Evolutionary conservation across 2,888 invertebrate species (phyloP).

Genomic region (Syritta pipiens): DNA sequence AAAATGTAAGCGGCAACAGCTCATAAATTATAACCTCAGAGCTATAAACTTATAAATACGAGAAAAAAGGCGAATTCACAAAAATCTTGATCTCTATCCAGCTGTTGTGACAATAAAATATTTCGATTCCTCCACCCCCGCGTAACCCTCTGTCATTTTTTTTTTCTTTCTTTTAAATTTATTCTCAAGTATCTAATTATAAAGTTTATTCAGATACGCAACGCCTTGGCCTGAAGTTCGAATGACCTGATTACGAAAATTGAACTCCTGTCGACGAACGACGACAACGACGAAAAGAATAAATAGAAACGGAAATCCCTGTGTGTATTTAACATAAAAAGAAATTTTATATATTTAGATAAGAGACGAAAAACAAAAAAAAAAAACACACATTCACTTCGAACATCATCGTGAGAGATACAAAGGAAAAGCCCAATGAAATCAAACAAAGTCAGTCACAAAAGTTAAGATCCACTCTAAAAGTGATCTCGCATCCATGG

Average conservation of each 20-base stretch:
- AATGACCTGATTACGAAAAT: slow-evolving; percentile 74
- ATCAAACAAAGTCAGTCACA: slow-evolving; percentile 66
- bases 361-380: too few species aligned
- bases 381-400: slow-evolving; percentile 55
- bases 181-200: slow-evolving; percentile 26
- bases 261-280: slow-evolving; percentile 64
- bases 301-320: slow-evolving; percentile 60
- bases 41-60: slow-evolving; percentile 46
- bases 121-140: slow-evolving; percentile 1
- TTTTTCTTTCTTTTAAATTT: not conserved
- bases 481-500: slow-evolving; percentile 56
- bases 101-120: slow-evolving; percentile 46
- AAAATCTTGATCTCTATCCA: slow-evolving; percentile 29
- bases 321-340: slow-evolving; percentile 28
- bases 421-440: slow-evolving; percentile 52
- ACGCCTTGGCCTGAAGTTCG: slow-evolving; percentile 73
- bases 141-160: too few species aligned
- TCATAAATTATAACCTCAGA: slow-evolving; percentile 37
- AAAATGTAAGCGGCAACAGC: slow-evolving; percentile 16
- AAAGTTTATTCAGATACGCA: slow-evolving; percentile 33
- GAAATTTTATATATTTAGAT: slow-evolving; percentile 52
- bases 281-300: slow-evolving; percentile 11
- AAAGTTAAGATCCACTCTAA: slow-evolving; percentile 61
- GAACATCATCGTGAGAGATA: slow-evolving; percentile 26
- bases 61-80: slow-evolving; percentile 9